These are phyloP conservation scores for Papilio demoleus DNA, from an alignment of 2,888 invertebrate species.

Conservation along the genomic window DNA sequence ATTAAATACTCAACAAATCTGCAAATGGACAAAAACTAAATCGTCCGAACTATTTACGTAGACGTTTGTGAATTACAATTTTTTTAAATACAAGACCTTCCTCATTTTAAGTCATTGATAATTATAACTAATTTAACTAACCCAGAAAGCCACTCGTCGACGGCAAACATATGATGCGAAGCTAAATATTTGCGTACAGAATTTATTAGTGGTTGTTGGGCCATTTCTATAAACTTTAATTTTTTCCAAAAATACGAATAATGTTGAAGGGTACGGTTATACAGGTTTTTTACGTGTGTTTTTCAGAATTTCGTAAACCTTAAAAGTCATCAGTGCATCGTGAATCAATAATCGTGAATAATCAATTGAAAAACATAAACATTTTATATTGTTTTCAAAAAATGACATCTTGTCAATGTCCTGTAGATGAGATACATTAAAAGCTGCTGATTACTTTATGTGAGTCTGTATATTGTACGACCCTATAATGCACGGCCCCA, in stretches of 20 bases:
- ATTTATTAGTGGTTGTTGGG: conserved; percentile 48
- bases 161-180: conserved; percentile 66
- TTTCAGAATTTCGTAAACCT: background rate
- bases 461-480: no score
- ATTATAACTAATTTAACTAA: conserved; percentile 46
- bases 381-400: background rate
- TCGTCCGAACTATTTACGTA: background rate
- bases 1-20: conserved; percentile 83
- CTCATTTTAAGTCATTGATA: background rate
- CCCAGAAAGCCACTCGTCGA: conserved; percentile 74
- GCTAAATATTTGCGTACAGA: conserved; percentile 63
- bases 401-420: background rate
- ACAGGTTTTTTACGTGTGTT: background rate
- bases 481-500: no score
- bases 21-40: conserved; percentile 43
- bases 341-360: no score
- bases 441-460: no score
- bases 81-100: no score
- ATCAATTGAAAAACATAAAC: background rate
- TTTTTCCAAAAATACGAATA: background rate
- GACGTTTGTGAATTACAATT: no score
- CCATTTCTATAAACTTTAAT: conserved; percentile 47
- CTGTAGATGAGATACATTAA: no score
- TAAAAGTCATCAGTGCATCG: no score
- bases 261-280: background rate